These are phyloP conservation scores for Labeo rohita DNA, from an alignment of 2,113 vertebrate species.

Conservation along the genomic window DNA sequence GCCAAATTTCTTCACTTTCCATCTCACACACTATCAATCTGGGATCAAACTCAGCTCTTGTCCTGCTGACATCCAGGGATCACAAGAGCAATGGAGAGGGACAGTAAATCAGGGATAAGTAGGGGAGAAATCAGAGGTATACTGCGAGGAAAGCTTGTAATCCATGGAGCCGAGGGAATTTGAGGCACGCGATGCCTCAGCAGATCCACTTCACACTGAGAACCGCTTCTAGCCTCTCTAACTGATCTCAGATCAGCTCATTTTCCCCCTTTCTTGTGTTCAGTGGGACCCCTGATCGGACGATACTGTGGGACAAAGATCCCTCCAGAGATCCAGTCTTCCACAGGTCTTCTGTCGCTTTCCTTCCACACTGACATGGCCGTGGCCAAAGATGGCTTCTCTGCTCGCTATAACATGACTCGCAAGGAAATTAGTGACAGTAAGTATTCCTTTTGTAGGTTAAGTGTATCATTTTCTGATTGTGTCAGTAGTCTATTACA, in stretches of 20 bases:
- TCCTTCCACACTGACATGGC: conserved; percentile 98
- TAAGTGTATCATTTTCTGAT: not conserved
- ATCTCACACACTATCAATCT: not conserved
- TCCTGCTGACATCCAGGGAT: conserved; percentile 12
- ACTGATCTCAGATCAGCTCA: conserved; percentile 9
- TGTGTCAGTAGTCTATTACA: not conserved
- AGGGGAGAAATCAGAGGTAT: conserved; percentile 22
- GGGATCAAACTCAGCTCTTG: conserved; percentile 9
- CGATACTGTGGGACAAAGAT: conserved; percentile 96
- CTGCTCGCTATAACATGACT: conserved; percentile 93
- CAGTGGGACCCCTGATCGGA: conserved; percentile 94
- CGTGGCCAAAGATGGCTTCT: conserved; percentile 97
- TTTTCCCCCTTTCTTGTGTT: conserved; percentile 24
- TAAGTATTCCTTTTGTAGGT: conserved; percentile 76
- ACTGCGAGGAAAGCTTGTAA: conserved; percentile 29
- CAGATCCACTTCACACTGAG: not conserved
- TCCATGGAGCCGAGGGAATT: conserved; percentile 6
- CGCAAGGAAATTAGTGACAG: conserved; percentile 88
- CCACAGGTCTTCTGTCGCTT: conserved; percentile 91
- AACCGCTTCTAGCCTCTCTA: not conserved
- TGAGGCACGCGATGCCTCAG: conserved; percentile 24
- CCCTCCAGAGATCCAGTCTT: conserved; percentile 92
- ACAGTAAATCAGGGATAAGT: conserved; percentile 22
- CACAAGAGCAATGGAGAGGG: conserved; percentile 1
- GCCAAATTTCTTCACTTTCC: not conserved